Evolutionary conservation across 2,888 invertebrate species (phyloP), one percentile per base, ranked within the genome.

Genomic region (Anticlea derivata): DNA sequence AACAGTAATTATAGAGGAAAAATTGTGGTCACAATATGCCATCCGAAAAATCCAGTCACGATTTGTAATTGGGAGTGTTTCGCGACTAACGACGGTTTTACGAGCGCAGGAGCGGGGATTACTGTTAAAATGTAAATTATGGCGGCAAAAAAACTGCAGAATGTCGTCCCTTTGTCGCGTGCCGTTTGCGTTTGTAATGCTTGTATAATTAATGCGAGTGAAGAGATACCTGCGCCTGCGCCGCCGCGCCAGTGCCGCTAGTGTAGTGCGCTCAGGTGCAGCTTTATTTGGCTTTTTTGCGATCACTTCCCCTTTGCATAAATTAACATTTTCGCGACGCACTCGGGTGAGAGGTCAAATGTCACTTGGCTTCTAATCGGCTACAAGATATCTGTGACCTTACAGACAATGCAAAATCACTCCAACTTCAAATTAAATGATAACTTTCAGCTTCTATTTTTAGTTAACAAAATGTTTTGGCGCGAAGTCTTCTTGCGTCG

Each of bases 291-390:
- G 69, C 71, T 73, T 85, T 85, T 83, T 82, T 83, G 79, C 83
- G 70, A 66, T 75, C 66, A 74, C 85, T 89, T 88, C 86, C 89
- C 90, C 90, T 87, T 88, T 88, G 88, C 87, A 89, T 90, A 90
- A 77, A 86, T 90, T 88, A 88, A 69, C 70, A 80, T 75, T 83
- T 86, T 77, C 57, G 83, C 83, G 59, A 76, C 66, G 65, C 68
- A 74, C 63, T 62, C 63, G 64, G 48, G 54, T 41, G 55, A 58
- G 63, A 73, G 67, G 60, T 55, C 12, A 27, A 10, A 33, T 13
- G 35, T 52, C 34, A 47, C 27, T 13, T 10, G 7, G 27, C 30
- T 12, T 8, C n/a, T n/a, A n/a, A n/a, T n/a, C n/a, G 10, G 33
- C 3, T 7, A 20, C 10, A 7, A 2, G 24, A 20, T 37, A 24